These are phyloP conservation scores for Troides aeacus DNA, from an alignment of 2,888 invertebrate genomes.

Conservation along the genomic window DNA sequence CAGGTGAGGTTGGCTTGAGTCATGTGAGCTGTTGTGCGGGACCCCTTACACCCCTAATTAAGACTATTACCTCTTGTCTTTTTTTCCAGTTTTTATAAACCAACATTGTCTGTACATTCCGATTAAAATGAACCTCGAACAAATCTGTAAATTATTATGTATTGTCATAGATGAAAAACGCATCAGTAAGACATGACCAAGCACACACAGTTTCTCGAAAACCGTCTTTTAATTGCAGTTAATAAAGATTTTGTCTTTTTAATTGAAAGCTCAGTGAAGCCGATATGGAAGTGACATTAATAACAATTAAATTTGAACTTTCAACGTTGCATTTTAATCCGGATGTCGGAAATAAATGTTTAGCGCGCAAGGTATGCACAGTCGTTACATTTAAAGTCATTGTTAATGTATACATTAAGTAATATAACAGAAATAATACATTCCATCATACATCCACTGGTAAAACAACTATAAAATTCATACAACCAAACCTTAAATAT, in stretches of 20 bases:
- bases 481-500: neutral
- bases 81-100: too few relatives aligned
- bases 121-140: too few relatives aligned
- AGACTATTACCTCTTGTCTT: too few relatives aligned
- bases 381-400: constrained; percentile 13
- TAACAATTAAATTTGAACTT: constrained; percentile 29
- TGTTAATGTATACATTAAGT: constrained; percentile 2
- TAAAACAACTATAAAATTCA: neutral
- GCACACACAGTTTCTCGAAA: neutral
- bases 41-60: too few relatives aligned
- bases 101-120: too few relatives aligned
- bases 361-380: constrained; percentile 13
- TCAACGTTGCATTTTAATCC: constrained; percentile 22
- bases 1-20: too few relatives aligned
- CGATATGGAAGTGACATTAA: constrained; percentile 28
- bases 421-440: neutral
- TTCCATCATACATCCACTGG: neutral
- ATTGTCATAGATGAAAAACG: neutral
- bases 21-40: too few relatives aligned
- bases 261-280: constrained; percentile 17
- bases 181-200: neutral
- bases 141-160: too few relatives aligned
- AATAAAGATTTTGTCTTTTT: constrained; percentile 15
- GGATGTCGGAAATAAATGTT: constrained; percentile 26
- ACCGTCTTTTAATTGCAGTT: constrained; percentile 19